phyloP scores from a whole-genome alignment of 1,140 invertebrate species.

The Caerostris extrusa region DNA sequence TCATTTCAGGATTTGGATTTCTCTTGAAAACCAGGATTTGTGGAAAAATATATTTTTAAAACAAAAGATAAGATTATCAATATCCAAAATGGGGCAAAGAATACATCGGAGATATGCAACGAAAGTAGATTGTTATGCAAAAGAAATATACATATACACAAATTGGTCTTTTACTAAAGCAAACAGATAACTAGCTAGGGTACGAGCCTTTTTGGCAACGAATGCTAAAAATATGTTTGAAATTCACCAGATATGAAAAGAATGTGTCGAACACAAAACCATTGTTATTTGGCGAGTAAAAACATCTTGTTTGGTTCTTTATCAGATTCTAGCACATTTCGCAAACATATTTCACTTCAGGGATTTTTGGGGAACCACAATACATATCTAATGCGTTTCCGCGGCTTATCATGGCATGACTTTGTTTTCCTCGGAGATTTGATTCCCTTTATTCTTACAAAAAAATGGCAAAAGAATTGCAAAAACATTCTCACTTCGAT shows the following conservation, averaged over 20 bases:
- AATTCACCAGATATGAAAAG: slow-evolving; percentile 10
- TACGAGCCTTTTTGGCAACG: slow-evolving; percentile 19
- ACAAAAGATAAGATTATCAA: neutral
- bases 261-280: slow-evolving; percentile 7
- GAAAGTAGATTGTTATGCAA: neutral
- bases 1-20: too few species aligned
- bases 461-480: neutral
- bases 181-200: neutral
- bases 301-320: slow-evolving; percentile 1
- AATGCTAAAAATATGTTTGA: neutral
- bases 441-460: neutral
- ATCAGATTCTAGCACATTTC: slow-evolving; percentile 7
- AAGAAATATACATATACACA: neutral
- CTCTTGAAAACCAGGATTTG: neutral
- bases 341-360: slow-evolving; percentile 31
- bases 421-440: slow-evolving; percentile 17
- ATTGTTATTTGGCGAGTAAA: neutral
- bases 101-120: neutral
- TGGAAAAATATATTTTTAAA: neutral
- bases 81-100: neutral
- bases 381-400: slow-evolving; percentile 25
- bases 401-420: slow-evolving; percentile 23
- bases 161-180: neutral
- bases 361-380: slow-evolving; percentile 16
- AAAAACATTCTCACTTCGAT: slow-evolving; percentile 32